These are phyloP conservation scores for Nibea albiflora DNA, from an alignment of 2,113 vertebrate species.

Conservation along the genomic window DNA sequence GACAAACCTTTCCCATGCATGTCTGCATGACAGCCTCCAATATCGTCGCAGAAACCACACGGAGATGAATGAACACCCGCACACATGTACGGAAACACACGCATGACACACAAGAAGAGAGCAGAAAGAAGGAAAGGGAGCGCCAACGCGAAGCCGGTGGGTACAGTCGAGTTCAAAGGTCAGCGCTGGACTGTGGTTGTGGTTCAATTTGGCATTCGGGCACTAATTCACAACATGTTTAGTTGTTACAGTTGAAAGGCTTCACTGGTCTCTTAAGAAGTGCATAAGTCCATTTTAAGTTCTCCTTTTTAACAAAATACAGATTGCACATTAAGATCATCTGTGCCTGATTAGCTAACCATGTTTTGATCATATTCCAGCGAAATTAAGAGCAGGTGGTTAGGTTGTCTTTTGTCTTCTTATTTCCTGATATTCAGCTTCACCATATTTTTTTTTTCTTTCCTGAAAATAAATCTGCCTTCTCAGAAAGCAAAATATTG, in stretches of 20 bases:
- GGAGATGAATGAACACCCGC: conserved; percentile 75
- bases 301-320: conserved; percentile 64
- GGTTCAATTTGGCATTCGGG: conserved; percentile 67
- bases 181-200: conserved; percentile 53
- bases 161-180: conserved; percentile 72
- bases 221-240: conserved; percentile 76
- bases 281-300: conserved; percentile 63
- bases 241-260: conserved; percentile 73
- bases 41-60: conserved; percentile 74
- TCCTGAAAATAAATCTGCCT: conserved; percentile 60
- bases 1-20: conserved; percentile 73
- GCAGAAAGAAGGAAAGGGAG: conserved; percentile 44
- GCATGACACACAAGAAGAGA: neutral
- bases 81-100: conserved; percentile 10
- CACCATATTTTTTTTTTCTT: conserved; percentile 24
- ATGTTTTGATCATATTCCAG: conserved; percentile 76
- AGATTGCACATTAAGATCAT: conserved; percentile 73
- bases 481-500: conserved; percentile 62
- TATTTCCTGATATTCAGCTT: conserved; percentile 63
- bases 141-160: conserved; percentile 58
- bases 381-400: conserved; percentile 74
- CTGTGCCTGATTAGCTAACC: conserved; percentile 68
- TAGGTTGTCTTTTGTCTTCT: conserved; percentile 62
- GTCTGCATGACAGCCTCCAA: conserved; percentile 69
- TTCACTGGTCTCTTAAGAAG: conserved; percentile 61